phyloP scores from a whole-genome alignment of 2,113 vertebrate species.

The Lates calcarifer region DNA sequence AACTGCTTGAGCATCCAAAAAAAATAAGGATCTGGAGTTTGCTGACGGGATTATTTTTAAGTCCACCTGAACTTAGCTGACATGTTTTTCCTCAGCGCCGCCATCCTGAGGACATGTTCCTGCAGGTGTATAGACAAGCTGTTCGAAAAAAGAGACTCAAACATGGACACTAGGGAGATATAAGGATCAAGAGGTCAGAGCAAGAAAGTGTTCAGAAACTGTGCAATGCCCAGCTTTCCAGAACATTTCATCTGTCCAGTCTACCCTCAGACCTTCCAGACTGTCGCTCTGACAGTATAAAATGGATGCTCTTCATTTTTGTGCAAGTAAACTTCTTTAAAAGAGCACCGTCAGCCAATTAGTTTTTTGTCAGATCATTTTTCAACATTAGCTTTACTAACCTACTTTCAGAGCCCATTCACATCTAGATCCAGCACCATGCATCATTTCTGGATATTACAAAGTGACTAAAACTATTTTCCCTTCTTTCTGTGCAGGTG shows the following conservation, averaged over 20 bases:
- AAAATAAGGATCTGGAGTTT: background rate
- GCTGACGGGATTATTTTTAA: background rate
- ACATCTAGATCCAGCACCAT: constrained; percentile 9
- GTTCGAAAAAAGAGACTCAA: background rate
- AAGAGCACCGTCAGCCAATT: constrained; percentile 50
- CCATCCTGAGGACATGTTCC: background rate
- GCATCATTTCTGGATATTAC: constrained; percentile 21
- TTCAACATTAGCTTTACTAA: constrained; percentile 50
- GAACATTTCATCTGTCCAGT: background rate
- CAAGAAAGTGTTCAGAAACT: background rate
- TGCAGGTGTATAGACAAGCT: background rate
- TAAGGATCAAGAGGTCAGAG: background rate
- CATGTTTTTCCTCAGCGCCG: background rate
- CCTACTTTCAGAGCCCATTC: constrained; percentile 40
- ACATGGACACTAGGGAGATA: background rate
- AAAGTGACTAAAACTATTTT: constrained; percentile 3
- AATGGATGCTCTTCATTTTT: constrained; percentile 42
- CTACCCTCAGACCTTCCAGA: constrained; percentile 1
- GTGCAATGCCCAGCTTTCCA: background rate
- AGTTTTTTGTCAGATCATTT: constrained; percentile 56
- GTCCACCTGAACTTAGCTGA: background rate
- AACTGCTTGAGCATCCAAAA: background rate
- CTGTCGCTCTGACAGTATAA: constrained; percentile 27
- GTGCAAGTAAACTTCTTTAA: constrained; percentile 45
- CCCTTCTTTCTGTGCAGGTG: background rate